These are phyloP conservation scores for Perodicticus potto DNA, from an alignment of 2,797 vertebrate genomes.

Conservation along the genomic window DNA sequence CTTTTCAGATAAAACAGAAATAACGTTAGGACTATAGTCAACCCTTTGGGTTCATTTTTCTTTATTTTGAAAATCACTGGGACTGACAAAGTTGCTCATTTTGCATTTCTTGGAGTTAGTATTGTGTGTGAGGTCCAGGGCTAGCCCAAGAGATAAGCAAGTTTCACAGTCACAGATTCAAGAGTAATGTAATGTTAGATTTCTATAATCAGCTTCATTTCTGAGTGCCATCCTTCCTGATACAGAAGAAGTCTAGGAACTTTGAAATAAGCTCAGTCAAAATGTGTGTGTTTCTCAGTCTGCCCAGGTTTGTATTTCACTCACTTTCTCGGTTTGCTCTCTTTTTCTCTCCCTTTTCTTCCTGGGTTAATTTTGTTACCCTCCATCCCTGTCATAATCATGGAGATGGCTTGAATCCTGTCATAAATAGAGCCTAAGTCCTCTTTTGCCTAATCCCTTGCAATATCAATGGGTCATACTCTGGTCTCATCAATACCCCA, in stretches of 20 bases:
- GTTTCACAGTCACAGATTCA: not conserved
- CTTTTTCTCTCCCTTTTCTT: not conserved
- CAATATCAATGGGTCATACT: not conserved
- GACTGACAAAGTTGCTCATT: not conserved
- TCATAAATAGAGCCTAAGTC: not conserved
- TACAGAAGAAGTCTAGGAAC: not conserved
- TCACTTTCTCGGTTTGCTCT: not conserved
- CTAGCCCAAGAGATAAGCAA: not conserved
- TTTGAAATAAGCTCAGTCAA: not conserved
- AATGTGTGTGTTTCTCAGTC: not conserved
- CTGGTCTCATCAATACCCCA: not conserved
- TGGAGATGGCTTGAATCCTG: not conserved
- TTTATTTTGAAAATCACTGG: not conserved
- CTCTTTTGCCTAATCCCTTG: not conserved
- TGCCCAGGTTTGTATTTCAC: not conserved
- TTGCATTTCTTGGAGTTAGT: not conserved
- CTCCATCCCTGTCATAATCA: not conserved
- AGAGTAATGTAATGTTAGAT: not conserved
- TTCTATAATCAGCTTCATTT: not conserved
- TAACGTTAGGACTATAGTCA: not conserved
- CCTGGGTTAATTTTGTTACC: not conserved
- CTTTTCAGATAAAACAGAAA: conserved; percentile 9
- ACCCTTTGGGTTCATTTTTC: not conserved
- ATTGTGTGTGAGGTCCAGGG: no score
- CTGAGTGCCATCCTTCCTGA: not conserved